phyloP scores from a whole-genome alignment of 2,797 vertebrate genomes.

The Microchirus variegatus region DNA sequence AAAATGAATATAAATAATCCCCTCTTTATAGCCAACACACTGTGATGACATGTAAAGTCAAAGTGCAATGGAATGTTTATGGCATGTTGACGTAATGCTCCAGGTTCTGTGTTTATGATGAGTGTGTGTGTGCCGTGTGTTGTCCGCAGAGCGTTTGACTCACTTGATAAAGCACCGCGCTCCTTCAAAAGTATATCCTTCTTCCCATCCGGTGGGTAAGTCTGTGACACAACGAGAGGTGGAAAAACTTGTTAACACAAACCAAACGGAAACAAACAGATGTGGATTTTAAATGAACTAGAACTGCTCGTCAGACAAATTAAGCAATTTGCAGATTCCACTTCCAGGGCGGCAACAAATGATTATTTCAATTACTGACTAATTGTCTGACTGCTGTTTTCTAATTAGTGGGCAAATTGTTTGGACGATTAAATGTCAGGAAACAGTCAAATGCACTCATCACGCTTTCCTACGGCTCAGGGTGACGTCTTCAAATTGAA shows the following conservation, averaged over 20 bases:
- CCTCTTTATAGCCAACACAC: slow-evolving; percentile 2
- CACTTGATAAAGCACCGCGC: slow-evolving; percentile 98
- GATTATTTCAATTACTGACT: background rate
- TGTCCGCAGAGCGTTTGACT: slow-evolving; percentile 68
- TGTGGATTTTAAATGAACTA: background rate
- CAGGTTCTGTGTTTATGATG: slow-evolving; percentile 13
- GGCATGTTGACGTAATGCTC: background rate
- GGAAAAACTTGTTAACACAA: slow-evolving; percentile 58
- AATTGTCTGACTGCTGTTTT: background rate
- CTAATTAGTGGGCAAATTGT: background rate
- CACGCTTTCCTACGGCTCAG: too few species aligned
- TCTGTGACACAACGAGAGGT: slow-evolving; percentile 76
- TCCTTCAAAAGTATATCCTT: slow-evolving; percentile 97
- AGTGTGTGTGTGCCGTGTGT: slow-evolving; percentile 9
- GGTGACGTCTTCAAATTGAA: too few species aligned
- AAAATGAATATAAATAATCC: slow-evolving; percentile 13
- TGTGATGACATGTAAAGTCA: background rate
- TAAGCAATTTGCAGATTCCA: background rate
- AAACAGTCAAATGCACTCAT: too few species aligned
- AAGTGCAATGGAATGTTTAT: slow-evolving; percentile 20
- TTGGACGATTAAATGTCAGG: background rate
- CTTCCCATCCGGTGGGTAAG: slow-evolving; percentile 98
- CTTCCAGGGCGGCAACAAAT: background rate
- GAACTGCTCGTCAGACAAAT: background rate
- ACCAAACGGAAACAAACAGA: slow-evolving; percentile 16